Base-by-base conservation (phyloP, 2,888 invertebrate genomes). In the Parthenolecanium corni region DNA sequence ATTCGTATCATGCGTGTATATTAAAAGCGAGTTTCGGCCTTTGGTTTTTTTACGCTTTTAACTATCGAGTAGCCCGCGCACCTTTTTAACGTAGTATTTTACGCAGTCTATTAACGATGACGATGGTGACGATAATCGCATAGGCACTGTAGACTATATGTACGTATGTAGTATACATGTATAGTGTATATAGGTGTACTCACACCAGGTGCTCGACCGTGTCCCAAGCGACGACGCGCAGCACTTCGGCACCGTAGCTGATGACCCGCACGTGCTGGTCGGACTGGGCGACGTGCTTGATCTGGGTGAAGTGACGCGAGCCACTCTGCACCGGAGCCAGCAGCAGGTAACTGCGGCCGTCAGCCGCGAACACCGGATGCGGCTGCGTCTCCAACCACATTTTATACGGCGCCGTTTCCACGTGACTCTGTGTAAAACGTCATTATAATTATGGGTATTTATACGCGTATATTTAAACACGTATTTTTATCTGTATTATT, bases 341-440 rank as follows among this genome's bases (percentile, higher is more conserved):
- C 64, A 90, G 77, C 66, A 91, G 79, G 74, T 89, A 89, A 70
- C 87, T 88, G 72, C 86, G 85, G 25, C 89, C 89, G 71, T 89
- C 88, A 64, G 84, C 82, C 1, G 89, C 84, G 74, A 89, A 89
- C 24, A 90, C 79, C 20, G 90, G 90, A 74, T 86, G 84, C 44
- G 86, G 86, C 72, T 89, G 83, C 52, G 89, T 84, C 71, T 90
- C 89, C 64, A 90, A 76, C 90, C 90, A 91, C 65, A 88, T 83
- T 69, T 86, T 83, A 70, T 89, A 89, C 18, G 85, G 81, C 9
- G 89, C 89, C 68, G 89, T 80, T 72, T 89, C 89, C 42, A 86
- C 82, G 74, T 89, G 89, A 49, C 83, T 86, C 84, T 86, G 72
- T n/a, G n/a, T n/a, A n/a, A n/a, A n/a, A n/a, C n/a, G n/a, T n/a